Evolutionary conservation across 2,888 invertebrate genomes (phyloP), one percentile per base, ranked within the genome.

Genomic region (Drepanosiphum platanoidis): DNA sequence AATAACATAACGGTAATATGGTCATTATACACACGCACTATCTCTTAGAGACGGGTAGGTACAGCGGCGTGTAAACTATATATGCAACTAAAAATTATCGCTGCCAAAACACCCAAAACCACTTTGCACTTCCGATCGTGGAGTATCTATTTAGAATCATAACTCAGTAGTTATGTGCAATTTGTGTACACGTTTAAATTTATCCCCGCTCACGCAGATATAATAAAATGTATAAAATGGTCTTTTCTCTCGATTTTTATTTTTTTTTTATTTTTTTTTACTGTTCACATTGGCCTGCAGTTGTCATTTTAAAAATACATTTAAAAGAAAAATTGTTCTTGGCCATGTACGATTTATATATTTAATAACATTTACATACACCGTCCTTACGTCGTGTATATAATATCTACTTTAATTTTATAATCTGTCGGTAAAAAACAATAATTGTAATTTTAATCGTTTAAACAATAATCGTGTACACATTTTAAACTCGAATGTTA

Each of bases 51-150:
- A n/a, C 7, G 15, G 15, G 32, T 68, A 68, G 15, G 18, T 32
- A 32, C 9, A 66, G n/a, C n/a, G n/a, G n/a, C 27, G 61, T 27
- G n/a, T 61, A 64, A 18, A 34, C 22, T 34, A 68, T 68, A 64
- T 64, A 34, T 68, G 68, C 68, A 68, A 34, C 68, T 30, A 22
- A 42, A 58, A 18, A 42, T 46, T 3, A 15, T 52, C 68, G 32
- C n/a, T 79, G 79, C 68, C 79, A 79, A 79, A 78, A 79, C n/a
- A 22, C 32, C 32, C 61, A 15, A 79, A 79, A 79, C 18, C 39
- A 22, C 46, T 75, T 42, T 34, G 27, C 68, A 79, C 46, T 52
- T 52, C 68, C 52, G 46, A 79, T 68, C n/a, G 52, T 52, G 13
- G n/a, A 34, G 32, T 58, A 70, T 68, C 36, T 70, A 80, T 80